Evolutionary conservation across 1,140 invertebrate genomes (phyloP).

Genomic region (Macrotrachela quadricornifera): DNA sequence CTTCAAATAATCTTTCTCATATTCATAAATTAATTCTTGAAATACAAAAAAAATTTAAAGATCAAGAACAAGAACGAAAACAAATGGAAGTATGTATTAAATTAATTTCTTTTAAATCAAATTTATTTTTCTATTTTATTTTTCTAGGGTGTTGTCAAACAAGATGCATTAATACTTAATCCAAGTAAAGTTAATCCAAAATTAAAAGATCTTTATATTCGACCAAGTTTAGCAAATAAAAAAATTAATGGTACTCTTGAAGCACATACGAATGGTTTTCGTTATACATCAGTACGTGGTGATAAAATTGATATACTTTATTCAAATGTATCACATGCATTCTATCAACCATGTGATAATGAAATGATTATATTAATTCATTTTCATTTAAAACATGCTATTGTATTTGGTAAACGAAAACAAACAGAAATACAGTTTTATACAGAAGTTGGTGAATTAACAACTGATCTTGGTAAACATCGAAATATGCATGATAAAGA

Average conservation of each 20-base stretch:
- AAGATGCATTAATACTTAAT: slow-evolving; percentile 82
- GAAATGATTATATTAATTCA: slow-evolving; percentile 98
- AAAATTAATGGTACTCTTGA: slow-evolving; percentile 72
- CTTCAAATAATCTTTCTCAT: slow-evolving; percentile 82
- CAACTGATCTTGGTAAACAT: slow-evolving; percentile 94
- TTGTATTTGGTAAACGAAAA: slow-evolving; percentile 98
- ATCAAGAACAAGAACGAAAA: slow-evolving; percentile 84
- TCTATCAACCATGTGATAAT: slow-evolving; percentile 96
- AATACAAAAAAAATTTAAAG: slow-evolving; percentile 96
- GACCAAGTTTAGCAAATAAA: slow-evolving; percentile 93
- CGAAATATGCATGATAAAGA: slow-evolving; percentile 98
- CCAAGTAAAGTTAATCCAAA: slow-evolving; percentile 86
- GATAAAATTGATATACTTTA: slow-evolving; percentile 98
- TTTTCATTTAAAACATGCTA: slow-evolving; percentile 86
- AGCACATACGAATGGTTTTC: slow-evolving; percentile 87
- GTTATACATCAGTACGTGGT: slow-evolving; percentile 87
- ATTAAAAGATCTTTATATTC: slow-evolving; percentile 89
- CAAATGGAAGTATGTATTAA: slow-evolving; percentile 54
- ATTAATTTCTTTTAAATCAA: slow-evolving; percentile 30
- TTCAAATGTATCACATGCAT: slow-evolving; percentile 98
- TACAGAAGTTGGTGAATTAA: slow-evolving; percentile 97
- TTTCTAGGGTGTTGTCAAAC: slow-evolving; percentile 59
- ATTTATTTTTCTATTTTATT: neutral
- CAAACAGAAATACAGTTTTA: slow-evolving; percentile 97
- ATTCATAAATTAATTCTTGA: slow-evolving; percentile 93